Evolutionary conservation across 2,113 vertebrate genomes (phyloP).

Genomic region (Mustela nigripes): DNA sequence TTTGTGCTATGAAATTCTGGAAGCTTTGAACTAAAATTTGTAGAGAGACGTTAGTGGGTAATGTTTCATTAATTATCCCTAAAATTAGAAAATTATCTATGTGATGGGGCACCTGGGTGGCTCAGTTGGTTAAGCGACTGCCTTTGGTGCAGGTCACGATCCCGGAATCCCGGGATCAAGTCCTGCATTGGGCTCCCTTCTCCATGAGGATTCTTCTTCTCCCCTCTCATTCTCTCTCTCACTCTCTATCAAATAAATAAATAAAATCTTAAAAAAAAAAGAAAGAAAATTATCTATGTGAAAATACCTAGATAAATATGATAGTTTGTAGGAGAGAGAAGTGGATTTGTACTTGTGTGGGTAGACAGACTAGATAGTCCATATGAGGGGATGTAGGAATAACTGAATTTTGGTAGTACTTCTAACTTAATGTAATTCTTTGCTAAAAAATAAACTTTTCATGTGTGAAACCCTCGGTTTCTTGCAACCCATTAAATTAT

Average conservation of each 20-base stretch:
- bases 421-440: neutral
- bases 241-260: too few species aligned
- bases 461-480: neutral
- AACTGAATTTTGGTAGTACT: neutral
- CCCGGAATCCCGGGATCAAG: too few species aligned
- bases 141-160: too few species aligned
- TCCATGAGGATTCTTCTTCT: too few species aligned
- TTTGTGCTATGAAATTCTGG: neutral
- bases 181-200: too few species aligned
- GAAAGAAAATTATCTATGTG: neutral
- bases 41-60: neutral
- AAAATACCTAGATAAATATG: neutral
- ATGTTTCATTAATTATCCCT: slow-evolving; percentile 18
- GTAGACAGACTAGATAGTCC: neutral
- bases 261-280: too few species aligned
- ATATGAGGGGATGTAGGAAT: neutral
- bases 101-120: too few species aligned
- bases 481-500: neutral
- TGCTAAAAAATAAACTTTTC: neutral
- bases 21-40: slow-evolving; percentile 26
- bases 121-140: too few species aligned
- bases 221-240: too few species aligned
- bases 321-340: neutral
- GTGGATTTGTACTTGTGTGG: neutral
- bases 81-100: neutral